Evolutionary conservation across 2,797 vertebrate genomes (phyloP).

Genomic region (Prunella strophiata): DNA sequence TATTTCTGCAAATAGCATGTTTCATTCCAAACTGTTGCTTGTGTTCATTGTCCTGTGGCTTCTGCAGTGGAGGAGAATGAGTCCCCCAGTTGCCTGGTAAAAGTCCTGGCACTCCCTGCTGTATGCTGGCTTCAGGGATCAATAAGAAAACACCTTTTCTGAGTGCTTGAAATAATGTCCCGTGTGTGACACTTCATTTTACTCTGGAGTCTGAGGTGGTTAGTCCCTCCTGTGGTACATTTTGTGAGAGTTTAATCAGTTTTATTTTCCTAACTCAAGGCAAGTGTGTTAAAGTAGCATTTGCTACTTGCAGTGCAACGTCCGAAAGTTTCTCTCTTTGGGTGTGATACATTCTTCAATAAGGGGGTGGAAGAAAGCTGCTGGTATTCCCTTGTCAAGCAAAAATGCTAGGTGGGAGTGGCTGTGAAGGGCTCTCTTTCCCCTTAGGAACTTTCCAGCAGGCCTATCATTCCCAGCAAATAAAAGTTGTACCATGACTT

Average conservation of each 20-base stretch:
- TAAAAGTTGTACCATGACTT: not conserved
- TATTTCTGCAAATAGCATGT: not conserved
- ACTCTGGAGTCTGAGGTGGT: not conserved
- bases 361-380: slow-evolving; percentile 5
- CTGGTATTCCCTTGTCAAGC: not conserved
- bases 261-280: not conserved
- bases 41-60: not conserved
- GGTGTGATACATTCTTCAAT: slow-evolving; percentile 13
- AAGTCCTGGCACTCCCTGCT: not conserved
- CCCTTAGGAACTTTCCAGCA: not conserved
- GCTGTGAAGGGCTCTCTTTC: not conserved
- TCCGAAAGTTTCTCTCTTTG: not conserved
- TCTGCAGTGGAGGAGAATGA: not conserved
- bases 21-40: not conserved
- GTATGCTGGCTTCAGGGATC: not conserved
- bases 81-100: not conserved
- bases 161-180: not conserved
- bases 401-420: not conserved
- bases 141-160: not conserved
- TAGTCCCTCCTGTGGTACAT: accelerated
- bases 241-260: not conserved
- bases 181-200: not conserved
- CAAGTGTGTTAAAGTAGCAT: not conserved
- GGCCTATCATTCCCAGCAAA: not conserved
- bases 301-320: not conserved